Base-by-base conservation (phyloP, 2,113 vertebrate genomes). In the Hassar affinis region DNA sequence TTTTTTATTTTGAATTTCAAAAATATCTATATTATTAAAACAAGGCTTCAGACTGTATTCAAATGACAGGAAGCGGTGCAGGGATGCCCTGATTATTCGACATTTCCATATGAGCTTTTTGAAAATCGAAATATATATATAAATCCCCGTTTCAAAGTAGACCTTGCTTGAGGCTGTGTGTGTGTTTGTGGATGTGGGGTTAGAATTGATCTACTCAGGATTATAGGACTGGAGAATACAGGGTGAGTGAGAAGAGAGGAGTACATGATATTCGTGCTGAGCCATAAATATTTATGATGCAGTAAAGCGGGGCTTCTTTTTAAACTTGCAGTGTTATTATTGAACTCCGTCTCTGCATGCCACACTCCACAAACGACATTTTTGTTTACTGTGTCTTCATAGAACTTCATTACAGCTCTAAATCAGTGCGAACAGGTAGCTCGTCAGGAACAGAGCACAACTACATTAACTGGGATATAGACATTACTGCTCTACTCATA, bases 211-310 rank as follows among this genome's bases (percentile, higher is more conserved):
- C 49, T 59, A 54, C 30, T 52, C 6, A 81, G 57, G 72, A 85
- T 83, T 66, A 87, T 47, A 75, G 30, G 33, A 62, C 64, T 18
- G 54, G 33, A 61, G 57, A 87, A 64, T 33, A 57, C 54, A 74
- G 22, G 45, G 51, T 45, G 47, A 25, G 35, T 2, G 64, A 79
- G 57, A 54, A 79, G 27, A 82, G 77, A 78, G 42, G 57, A 71
- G 62, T 69, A 68, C 57, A 68, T 87, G 85, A 86, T 83, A 81
- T 87, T 87, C 77, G 77, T 85, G 80, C 69, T 80, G 33, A 76
- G 25, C 30, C 71, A 89, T 87, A 85, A 87, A 87, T 89, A 87
- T 89, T 86, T 85, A 89, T 89, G 78, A 30, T 18, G 61, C 62
- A 72, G 38, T 72, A 88, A 78, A 81, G 74, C 38, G 75, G 74